Conservation (phyloP, 37 sponge, comb jelly and placozoan species). For the Ianthella basta region DNA sequence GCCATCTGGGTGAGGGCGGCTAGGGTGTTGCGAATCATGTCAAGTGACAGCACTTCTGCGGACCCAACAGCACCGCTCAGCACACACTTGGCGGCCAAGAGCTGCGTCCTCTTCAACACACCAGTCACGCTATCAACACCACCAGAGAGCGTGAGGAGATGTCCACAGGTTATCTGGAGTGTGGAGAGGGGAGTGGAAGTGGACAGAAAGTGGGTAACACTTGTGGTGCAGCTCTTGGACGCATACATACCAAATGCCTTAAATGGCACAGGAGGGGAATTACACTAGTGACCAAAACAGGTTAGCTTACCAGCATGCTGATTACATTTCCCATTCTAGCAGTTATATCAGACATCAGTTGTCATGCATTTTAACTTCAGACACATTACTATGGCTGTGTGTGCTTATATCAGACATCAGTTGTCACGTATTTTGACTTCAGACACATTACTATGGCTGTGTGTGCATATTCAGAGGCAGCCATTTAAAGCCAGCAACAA, state of each 20-base stretch:
- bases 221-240: too few relatives aligned
- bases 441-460: too few relatives aligned
- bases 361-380: too few relatives aligned
- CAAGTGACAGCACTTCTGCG: slow-evolving; percentile 65
- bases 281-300: too few relatives aligned
- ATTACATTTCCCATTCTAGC: too few relatives aligned
- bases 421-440: too few relatives aligned
- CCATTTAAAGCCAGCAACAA: too few relatives aligned
- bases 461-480: too few relatives aligned
- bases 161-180: slow-evolving; percentile 59
- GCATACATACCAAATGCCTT: background rate
- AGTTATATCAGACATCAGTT: too few relatives aligned
- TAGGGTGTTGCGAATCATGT: slow-evolving; percentile 69
- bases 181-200: background rate
- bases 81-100: slow-evolving; percentile 58
- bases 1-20: slow-evolving; percentile 62
- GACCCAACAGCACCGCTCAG: slow-evolving; percentile 39
- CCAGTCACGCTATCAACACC: slow-evolving; percentile 65
- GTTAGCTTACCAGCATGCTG: too few relatives aligned
- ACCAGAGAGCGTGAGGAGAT: slow-evolving; percentile 57
- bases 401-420: too few relatives aligned
- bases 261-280: background rate
- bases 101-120: slow-evolving; percentile 53
- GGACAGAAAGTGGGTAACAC: background rate
- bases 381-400: too few relatives aligned